These are phyloP conservation scores for Drosophila pallidifrons DNA, from an alignment of 1,140 invertebrate species.

Conservation along the genomic window DNA sequence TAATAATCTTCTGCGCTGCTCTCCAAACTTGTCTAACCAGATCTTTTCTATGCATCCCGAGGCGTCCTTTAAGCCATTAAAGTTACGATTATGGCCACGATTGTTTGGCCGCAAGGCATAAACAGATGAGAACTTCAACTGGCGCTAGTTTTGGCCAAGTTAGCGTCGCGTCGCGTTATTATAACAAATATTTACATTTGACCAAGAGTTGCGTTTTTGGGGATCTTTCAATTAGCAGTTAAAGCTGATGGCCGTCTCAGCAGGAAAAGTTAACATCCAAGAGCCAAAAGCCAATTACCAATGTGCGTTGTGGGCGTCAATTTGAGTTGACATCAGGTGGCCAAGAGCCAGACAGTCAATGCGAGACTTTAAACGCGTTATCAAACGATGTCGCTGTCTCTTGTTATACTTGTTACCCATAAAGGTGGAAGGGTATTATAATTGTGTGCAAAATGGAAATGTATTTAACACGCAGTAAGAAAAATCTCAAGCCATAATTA, in stretches of 20 bases:
- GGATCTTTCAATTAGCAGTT: constrained; percentile 74
- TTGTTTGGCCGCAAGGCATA: constrained; percentile 26
- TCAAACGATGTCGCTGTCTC: neutral
- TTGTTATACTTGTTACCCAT: too few species aligned
- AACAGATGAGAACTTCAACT: neutral
- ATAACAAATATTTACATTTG: constrained; percentile 30
- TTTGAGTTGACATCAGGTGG: constrained; percentile 5
- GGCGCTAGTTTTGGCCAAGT: neutral
- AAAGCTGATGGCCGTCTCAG: constrained; percentile 47
- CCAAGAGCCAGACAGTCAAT: neutral
- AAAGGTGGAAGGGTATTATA: too few species aligned
- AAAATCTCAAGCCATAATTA: too few species aligned
- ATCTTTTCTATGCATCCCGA: constrained; percentile 1
- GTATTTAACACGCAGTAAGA: too few species aligned
- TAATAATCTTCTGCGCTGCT: constrained; percentile 52
- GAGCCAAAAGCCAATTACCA: constrained; percentile 16
- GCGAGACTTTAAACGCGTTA: constrained; percentile 20
- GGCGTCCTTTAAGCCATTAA: constrained; percentile 43
- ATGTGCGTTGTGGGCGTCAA: constrained; percentile 11
- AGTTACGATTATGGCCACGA: constrained; percentile 6
- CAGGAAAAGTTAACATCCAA: neutral
- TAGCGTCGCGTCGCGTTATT: constrained; percentile 6
- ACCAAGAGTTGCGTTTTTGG: neutral
- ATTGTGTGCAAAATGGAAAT: too few species aligned
- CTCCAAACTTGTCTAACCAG: constrained; percentile 27